These are phyloP conservation scores for Typhlomys cinereus DNA, from an alignment of 2,113 vertebrate species.

Conservation along the genomic window DNA sequence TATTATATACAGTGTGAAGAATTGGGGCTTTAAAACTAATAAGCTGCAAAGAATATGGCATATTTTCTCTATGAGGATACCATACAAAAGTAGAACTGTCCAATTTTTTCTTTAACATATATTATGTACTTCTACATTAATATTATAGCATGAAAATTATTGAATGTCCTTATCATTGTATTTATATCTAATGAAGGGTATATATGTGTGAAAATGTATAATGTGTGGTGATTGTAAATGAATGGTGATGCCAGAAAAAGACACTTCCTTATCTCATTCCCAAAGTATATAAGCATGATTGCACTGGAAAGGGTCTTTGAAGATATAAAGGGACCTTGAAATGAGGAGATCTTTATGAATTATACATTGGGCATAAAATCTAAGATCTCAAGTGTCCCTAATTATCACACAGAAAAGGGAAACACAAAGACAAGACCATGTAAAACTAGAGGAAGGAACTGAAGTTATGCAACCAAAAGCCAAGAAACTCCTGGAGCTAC, in stretches of 20 bases:
- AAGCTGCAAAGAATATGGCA: not conserved
- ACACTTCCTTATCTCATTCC: not conserved
- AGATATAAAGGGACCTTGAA: not conserved
- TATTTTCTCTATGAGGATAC: constrained; percentile 2
- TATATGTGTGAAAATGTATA: not conserved
- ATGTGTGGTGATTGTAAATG: not conserved
- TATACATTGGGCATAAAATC: not conserved
- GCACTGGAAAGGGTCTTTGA: not conserved
- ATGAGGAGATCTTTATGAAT: not conserved
- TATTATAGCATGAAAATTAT: constrained; percentile 41
- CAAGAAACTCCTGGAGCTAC: not conserved
- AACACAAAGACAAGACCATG: not conserved
- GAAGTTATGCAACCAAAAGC: not conserved
- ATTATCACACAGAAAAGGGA: not conserved
- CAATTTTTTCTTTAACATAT: not conserved
- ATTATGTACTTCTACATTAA: not conserved
- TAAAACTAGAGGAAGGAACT: not conserved
- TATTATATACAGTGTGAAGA: not conserved
- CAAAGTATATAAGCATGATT: not conserved
- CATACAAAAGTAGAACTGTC: not conserved
- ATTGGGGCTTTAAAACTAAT: not conserved
- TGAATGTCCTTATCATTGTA: not conserved
- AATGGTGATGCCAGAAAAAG: not conserved
- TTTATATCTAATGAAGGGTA: not conserved
- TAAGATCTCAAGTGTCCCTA: not conserved